Conservation (phyloP, 2,113 vertebrate genomes). For the human region GRCh38 chr13:83637001-83637500, state of each 20-base stretch:
- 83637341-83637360: background rate
- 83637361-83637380: background rate
- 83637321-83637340: background rate
- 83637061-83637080: no score
- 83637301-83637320: background rate
- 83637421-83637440: no score
- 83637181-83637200: background rate
- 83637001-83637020: no score
- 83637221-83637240: background rate
- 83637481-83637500: no score
- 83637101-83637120: background rate
- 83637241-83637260: background rate
- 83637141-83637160: background rate
- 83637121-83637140: background rate
- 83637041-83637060: no score
- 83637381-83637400: background rate
- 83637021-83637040: no score
- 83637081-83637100: no score
- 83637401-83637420: no score
- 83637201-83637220: background rate
- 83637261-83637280: background rate
- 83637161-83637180: background rate
- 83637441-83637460: no score
- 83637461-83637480: no score
- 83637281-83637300: background rate